A percentile compares a stretch with the other conserved stretches of the same genome.
phyloP scores from a whole-genome alignment of 2,797 vertebrate species.

The Microctenopoma steveboyesi region DNA sequence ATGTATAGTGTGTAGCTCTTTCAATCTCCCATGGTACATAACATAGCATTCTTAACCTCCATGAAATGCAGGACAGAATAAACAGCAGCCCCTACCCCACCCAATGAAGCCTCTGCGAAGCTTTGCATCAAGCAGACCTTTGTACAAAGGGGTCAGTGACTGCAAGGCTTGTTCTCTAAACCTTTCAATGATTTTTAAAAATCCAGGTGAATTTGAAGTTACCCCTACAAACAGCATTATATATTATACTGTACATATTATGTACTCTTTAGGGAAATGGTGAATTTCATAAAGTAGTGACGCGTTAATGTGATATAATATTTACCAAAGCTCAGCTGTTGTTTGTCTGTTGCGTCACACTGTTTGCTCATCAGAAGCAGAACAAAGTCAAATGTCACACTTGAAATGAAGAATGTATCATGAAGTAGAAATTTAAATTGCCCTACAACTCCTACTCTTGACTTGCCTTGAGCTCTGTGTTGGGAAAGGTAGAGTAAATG shows the following conservation, averaged over 20 bases:
- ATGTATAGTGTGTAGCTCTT: background rate
- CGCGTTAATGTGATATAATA: too few relatives aligned
- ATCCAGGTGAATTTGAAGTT: background rate
- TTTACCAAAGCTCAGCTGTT: slow-evolving; percentile 7
- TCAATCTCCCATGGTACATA: background rate
- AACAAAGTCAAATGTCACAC: slow-evolving; percentile 69
- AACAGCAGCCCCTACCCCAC: background rate
- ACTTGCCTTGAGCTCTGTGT: background rate
- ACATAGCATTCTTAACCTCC: background rate
- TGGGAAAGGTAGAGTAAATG: slow-evolving; percentile 56
- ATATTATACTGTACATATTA: background rate
- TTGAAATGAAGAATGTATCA: background rate
- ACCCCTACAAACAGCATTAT: background rate
- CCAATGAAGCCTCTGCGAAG: background rate
- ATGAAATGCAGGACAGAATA: background rate
- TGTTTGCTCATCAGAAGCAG: slow-evolving; percentile 65
- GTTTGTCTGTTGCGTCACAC: slow-evolving; percentile 74
- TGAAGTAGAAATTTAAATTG: slow-evolving; percentile 1
- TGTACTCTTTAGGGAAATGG: background rate
- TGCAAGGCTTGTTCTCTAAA: background rate
- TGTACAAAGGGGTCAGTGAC: slow-evolving; percentile 19
- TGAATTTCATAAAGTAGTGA: background rate
- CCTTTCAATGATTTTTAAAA: background rate
- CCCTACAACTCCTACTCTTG: background rate
- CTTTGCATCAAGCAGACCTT: slow-evolving; percentile 3